Base-by-base conservation (phyloP, 1,140 invertebrate species). In the Schlechtendalia chinensis region DNA sequence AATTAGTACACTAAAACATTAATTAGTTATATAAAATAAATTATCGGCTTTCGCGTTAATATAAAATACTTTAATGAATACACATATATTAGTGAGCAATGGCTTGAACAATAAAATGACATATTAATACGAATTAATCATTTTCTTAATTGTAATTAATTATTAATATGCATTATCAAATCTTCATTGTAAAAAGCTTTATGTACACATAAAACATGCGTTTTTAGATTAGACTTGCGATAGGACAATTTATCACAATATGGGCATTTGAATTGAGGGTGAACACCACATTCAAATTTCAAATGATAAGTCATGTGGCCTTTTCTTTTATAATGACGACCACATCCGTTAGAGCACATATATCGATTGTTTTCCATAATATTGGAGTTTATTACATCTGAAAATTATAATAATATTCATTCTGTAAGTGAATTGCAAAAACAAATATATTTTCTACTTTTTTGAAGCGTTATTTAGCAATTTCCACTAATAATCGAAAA, bases 201-300 rank as follows among this genome's bases (percentile, higher is more conserved):
- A 53, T 53, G 67, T 14, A 53, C 67, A 29, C 67, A 71, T 19
- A 71, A 11, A 19, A 71, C 19, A 71, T 71, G 45, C 1, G 45
- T 53, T 71, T 71, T 71, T 19, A 69, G 4, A 71, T 81, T 81
- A n/a, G 22, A 65, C 17, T 82, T 82, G 5, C 79, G 19, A 56
- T 56, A 86, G 39, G 86, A 87, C 82, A 86, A 87, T 72, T 72
- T 71, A 27, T 19, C 45, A 83, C 87, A 88, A 77, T 85, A 84
- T n/a, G 83, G 82, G 82, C 87, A 88, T 27, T 83, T 84, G 82
- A 87, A 88, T 82, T 86, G 84, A 56, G 86, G 86, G 71, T 86
- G 85, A 54, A 87, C 85, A 32, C 87, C 87, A 82, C 88, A 88
- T 81, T 88, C 87, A 56, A 89, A 86, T 53, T 86, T 87, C 82